These are phyloP conservation scores for Zeuzera pyrina DNA, from an alignment of 2,888 invertebrate genomes.

Conservation along the genomic window DNA sequence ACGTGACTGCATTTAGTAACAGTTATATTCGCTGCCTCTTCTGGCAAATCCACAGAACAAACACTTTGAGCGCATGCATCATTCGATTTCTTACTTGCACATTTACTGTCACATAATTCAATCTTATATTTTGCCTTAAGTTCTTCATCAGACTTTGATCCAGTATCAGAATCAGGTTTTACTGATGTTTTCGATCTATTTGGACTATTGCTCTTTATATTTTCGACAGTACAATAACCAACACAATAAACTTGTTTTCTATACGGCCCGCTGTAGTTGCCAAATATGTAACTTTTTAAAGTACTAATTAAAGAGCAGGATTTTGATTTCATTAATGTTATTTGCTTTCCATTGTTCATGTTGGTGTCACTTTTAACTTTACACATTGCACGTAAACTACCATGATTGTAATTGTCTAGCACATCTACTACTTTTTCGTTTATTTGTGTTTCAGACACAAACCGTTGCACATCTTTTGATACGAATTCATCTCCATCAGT, in stretches of 20 bases:
- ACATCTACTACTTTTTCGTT: too few species aligned
- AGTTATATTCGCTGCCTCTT: conserved; percentile 23
- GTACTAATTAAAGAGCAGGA: conserved; percentile 35
- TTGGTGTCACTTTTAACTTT: conserved; percentile 29
- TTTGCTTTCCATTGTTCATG: conserved; percentile 17
- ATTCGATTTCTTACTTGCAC: conserved; percentile 18
- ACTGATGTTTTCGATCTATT: conserved; percentile 12
- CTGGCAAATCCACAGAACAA: conserved; percentile 32
- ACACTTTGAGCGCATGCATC: conserved; percentile 22
- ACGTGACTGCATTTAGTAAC: conserved; percentile 37
- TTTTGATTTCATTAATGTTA: conserved; percentile 25
- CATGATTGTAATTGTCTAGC: too few species aligned
- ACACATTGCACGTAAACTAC: conserved; percentile 11
- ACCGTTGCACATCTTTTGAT: too few species aligned
- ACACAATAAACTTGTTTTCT: conserved; percentile 43
- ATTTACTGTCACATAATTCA: conserved; percentile 27
- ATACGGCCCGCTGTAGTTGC: conserved; percentile 23
- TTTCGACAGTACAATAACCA: conserved; percentile 47
- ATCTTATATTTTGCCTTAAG: conserved; percentile 21
- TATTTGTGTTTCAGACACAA: too few species aligned
- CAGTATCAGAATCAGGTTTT: conserved; percentile 13
- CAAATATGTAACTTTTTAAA: conserved; percentile 43
- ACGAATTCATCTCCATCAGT: too few species aligned
- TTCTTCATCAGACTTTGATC: conserved; percentile 15
- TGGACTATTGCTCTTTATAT: conserved; percentile 22